These are phyloP conservation scores for Frankliniella intonsa DNA, from an alignment of 2,888 invertebrate genomes.

Conservation along the genomic window DNA sequence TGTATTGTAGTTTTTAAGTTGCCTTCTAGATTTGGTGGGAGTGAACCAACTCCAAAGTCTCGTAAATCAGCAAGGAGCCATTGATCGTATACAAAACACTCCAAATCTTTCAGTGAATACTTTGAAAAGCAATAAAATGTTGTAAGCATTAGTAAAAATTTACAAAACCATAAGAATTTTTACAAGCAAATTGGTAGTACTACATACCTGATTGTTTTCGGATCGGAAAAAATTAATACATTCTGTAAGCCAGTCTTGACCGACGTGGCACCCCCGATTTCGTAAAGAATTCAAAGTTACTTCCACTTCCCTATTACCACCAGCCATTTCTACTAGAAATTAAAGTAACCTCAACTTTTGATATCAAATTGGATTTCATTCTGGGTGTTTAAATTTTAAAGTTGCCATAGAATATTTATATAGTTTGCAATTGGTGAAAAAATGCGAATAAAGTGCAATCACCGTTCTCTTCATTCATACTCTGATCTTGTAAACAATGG, in stretches of 20 bases:
- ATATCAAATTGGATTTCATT: neutral
- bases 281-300: neutral
- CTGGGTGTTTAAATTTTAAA: too few relatives aligned
- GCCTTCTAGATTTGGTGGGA: constrained; percentile 54
- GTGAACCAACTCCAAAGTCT: constrained; percentile 54
- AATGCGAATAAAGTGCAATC: too few relatives aligned
- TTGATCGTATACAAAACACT: constrained; percentile 58
- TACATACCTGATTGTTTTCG: neutral
- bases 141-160: neutral
- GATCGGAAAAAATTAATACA: constrained; percentile 10
- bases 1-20: neutral
- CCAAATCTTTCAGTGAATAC: constrained; percentile 50
- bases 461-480: too few relatives aligned
- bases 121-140: neutral
- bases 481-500: too few relatives aligned
- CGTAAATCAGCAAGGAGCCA: constrained; percentile 62
- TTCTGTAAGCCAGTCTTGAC: neutral
- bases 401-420: too few relatives aligned
- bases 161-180: neutral
- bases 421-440: too few relatives aligned
- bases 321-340: neutral
- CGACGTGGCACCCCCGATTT: neutral
- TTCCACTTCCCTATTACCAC: neutral
- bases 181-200: neutral
- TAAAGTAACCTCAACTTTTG: neutral